Percentiles rank a stretch among this genome's conserved stretches.
phyloP scores from a whole-genome alignment of 1,140 invertebrate genomes.

The Chelonus insularis region DNA sequence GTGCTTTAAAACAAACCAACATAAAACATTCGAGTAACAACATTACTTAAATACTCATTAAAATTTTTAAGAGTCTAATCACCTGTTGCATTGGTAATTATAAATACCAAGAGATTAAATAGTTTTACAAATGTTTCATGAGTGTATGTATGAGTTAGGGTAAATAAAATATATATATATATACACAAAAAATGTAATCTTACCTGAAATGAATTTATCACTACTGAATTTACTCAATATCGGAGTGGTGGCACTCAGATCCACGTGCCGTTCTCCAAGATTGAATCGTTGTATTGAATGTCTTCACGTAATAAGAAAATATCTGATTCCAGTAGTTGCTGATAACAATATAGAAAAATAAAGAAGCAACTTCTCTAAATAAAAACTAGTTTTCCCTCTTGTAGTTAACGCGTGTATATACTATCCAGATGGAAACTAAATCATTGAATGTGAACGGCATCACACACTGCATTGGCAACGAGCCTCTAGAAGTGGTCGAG shows the following conservation, averaged over 20 bases:
- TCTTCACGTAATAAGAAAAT: too few species aligned
- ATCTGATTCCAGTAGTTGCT: too few species aligned
- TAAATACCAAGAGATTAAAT: too few species aligned
- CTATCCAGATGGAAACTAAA: constrained; percentile 8
- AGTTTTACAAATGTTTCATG: too few species aligned
- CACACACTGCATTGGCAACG: constrained; percentile 13
- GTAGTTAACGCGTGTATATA: not conserved
- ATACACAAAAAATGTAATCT: not conserved
- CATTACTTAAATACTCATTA: too few species aligned
- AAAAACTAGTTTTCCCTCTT: not conserved
- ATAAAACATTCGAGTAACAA: too few species aligned
- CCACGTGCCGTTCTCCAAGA: not conserved
- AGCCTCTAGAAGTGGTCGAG: constrained; percentile 14
- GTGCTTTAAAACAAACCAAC: too few species aligned
- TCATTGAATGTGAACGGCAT: constrained; percentile 18
- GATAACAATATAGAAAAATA: not conserved
- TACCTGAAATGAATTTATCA: not conserved
- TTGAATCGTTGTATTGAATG: too few species aligned
- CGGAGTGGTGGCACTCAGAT: not conserved
- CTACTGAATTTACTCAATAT: not conserved
- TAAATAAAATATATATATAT: not conserved
- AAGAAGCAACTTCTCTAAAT: not conserved
- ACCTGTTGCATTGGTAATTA: too few species aligned
- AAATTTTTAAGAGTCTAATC: not conserved
- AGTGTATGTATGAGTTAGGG: too few species aligned